Conservation (phyloP, 2,888 invertebrate species). For the Penaeus monodon region DNA sequence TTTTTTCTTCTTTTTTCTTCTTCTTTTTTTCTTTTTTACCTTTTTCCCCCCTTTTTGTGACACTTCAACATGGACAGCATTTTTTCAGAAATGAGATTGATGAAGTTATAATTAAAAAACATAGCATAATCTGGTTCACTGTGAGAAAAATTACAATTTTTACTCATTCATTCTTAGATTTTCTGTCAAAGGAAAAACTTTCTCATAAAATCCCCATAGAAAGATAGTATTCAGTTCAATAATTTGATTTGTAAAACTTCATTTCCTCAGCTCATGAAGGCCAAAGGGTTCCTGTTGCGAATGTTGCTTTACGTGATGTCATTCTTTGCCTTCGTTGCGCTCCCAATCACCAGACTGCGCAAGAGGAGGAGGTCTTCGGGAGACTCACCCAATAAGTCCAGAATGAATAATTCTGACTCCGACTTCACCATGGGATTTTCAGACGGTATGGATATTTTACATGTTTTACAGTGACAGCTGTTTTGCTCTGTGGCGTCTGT, state of each 20-base stretch:
- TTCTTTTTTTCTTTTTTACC: no score
- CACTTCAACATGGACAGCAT: not conserved
- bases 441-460: slow-evolving; percentile 30
- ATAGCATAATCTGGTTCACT: no score
- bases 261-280: slow-evolving; percentile 22
- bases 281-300: slow-evolving; percentile 14
- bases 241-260: not conserved
- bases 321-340: slow-evolving; percentile 10
- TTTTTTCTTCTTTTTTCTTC: no score
- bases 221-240: no score
- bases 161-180: no score
- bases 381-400: not conserved
- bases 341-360: slow-evolving; percentile 18
- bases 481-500: not conserved
- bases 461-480: not conserved
- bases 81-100: no score
- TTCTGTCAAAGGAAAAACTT: no score
- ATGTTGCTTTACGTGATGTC: slow-evolving; percentile 34
- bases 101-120: no score
- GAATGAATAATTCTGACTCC: slow-evolving; percentile 28
- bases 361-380: slow-evolving; percentile 1
- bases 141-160: no score
- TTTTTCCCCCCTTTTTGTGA: no score
- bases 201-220: no score
- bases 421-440: slow-evolving; percentile 41